Evolutionary conservation across 2,888 invertebrate genomes (phyloP), one percentile per base, ranked within the genome.

Genomic region (Andrena bicolor): DNA sequence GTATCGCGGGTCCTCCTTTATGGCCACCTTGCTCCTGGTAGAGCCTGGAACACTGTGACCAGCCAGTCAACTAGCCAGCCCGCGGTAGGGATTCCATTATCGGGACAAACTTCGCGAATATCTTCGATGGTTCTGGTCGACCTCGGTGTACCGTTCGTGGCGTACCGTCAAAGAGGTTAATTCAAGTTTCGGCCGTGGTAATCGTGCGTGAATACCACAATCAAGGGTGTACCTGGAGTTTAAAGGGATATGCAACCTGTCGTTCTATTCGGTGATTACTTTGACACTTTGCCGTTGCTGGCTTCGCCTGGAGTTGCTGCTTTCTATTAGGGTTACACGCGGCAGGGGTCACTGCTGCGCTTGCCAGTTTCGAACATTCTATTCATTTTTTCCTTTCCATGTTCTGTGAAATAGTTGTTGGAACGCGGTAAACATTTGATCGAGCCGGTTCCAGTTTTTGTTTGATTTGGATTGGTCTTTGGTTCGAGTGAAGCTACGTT

Each of bases 191-290:
- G 83, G 82, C 82, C 80, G 85, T 81, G 82, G 89, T 90, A 90
- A 90, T 90, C 88, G 90, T 82, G 88, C 88, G 88, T 90, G 90
- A 90, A 90, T 90, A 86, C 89, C 90, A 89, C 89, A 90, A 90
- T 90, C 90, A 90, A 90, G 87, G 89, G 85, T 84, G 72, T 81
- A 86, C 86, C 84, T 81, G 76, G 82, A 79, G 82, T 85, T 87
- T 89, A 85, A 82, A 87, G 83, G 82, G 76, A 61, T 69, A 71
- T 26, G 51, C 71, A 28, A 58, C 72, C 64, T 23, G 74, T 53
- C 56, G 51, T 61, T 56, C 72, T 60, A 61, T 60, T 63, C 66
- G 58, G 48, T 13, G 56, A 65, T 63, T 70, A 69, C 74, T 77
- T 82, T 82, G 82, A 78, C 72, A 70, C 83, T 75, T 82, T 48